Evolutionary conservation across 1,140 invertebrate genomes (phyloP), one percentile per base, ranked within the genome.

Genomic region (Macrostomum lignano): DNA sequence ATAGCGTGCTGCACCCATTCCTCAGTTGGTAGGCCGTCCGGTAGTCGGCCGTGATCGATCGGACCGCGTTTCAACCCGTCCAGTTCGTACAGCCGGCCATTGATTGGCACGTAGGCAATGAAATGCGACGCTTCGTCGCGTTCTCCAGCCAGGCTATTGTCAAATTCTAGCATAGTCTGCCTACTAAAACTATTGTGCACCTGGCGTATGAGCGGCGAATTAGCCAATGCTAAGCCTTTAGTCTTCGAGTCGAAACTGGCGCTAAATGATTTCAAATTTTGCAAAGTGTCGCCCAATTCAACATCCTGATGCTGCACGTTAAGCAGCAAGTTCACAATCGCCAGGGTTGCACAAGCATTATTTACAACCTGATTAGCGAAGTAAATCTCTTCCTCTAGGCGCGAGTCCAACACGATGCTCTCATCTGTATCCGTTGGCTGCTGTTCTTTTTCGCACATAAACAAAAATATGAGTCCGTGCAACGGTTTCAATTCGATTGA

Each of bases 361-460:
- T 86, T 82, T 44, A 94, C 93, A 6, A 94, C 77, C 67, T 96
- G 88, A 65, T 86, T 81, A 3, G 88, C 84, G 67, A 98, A 98
- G 60, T 86, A 96, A 42, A 98, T 84, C 49, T 81, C 78, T 15
- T 55, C 47, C 14, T 82, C 72, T 26, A 75, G 58, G 41, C 67
- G 63, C 44, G 54, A 70, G 46, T 93, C 81, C 41, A 70, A 66
- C 0, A 88, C 77, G 38, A 88, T 55, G 5, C 10, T 7, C 6
- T 22, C 5, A 28, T 7, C 41, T 6, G 68, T 69, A 15, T 76
- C 82, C 21, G 69, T 61, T 3, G 74, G 67, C 49, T 82, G 74
- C 46, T 79, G 72, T 49, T 78, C 73, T 48, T 74, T 71, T 11
- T 78, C 68, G 74, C 79, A 94, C 67, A 94, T 96, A 51, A 98